Evolutionary conservation across 1,140 invertebrate species (phyloP), one percentile per base, ranked within the genome.

Genomic region (Antheraea mylitta): DNA sequence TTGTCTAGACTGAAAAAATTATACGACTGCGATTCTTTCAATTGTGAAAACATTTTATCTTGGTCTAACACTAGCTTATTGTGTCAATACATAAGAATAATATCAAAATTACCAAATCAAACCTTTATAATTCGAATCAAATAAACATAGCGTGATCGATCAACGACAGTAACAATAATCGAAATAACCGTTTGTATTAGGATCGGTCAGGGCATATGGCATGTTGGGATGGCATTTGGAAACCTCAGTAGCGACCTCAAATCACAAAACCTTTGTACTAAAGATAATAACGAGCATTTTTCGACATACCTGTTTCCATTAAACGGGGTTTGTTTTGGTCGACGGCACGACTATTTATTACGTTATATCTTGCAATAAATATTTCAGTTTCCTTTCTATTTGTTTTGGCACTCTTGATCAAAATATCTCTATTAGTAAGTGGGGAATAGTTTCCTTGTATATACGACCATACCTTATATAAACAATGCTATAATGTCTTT

Each of bases 141-240:
- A 16, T 42, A 16, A 16, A 13, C 11, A 53, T 53, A 60, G 59
- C 59, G 22, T 60, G 59, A 63, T 7, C 61, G 61, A 63, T 63
- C 22, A 30, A 30, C 22, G 22, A 30, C 16, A 60, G 18, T 22
- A 30, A 60, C 18, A 16, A 19, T 4, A 19, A 19, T 60, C 18
- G 59, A 19, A 22, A 30, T 60, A 19, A 30, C 61, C 30, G 30
- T 63, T 53, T 13, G 19, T 42, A 65, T 18, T 65, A 42, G 19
- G 18, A 65, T 42, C 64, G 37, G 38, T 65, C 64, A 65, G 37
- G 64, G 64, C 38, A 65, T 18, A 53, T 65, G 64, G 42, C 64
- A 65, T 65, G 64, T 65, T 42, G 16, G 9, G 38, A 11, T 42
- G 42, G 13, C 64, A 42, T 65, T 48, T 22, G 18, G 22, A 61